Evolutionary conservation across 2,888 invertebrate species (phyloP), one percentile per base, ranked within the genome.

Genomic region (Cheilosia pagana): DNA sequence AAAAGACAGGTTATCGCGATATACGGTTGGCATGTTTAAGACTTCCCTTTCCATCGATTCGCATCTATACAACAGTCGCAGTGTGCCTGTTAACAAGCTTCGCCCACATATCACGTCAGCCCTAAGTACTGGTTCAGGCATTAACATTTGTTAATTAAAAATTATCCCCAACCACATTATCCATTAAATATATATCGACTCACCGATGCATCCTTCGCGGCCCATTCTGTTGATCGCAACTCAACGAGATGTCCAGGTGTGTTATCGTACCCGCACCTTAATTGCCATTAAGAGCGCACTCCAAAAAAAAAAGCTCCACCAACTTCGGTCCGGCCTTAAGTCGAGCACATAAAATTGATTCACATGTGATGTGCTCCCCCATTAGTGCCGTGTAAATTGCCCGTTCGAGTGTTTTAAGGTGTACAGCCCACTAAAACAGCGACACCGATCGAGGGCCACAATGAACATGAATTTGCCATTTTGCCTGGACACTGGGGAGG

Each of bases 381-480:
- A 76, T 85, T 81, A 79, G 74, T 79, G 83, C 79, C 83, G 63
- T 83, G 83, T 83, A 83, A 83, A 83, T 83, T 83, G 79, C 23
- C 74, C 68, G 68, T 70, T 70, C 50, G 52, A 74, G 63, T 68
- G 79, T 83, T 74, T 79, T 55, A 60, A 72, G 67, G 71, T 62
- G 71, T 65, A 59, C 45, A 23, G 28, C 60, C 67, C 62, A 72
- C 67, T 63, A 75, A 77, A 77, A 62, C 55, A 71, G 14, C 71
- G 52, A 76, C 53, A 71, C 53, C 57, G 41, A 48, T 52, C 59
- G 23, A 43, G 16, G 63, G 28, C 43, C 67, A 55, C 68, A 45
- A 31, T 31, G 12, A 48, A 85, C 85, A 85, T 76, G 85, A 43
- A 81, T 76, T 76, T 52, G 67, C 81, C 85, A 85, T 81, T 85